Base-by-base conservation (phyloP, 2,113 vertebrate genomes). In the Axis porcinus region DNA sequence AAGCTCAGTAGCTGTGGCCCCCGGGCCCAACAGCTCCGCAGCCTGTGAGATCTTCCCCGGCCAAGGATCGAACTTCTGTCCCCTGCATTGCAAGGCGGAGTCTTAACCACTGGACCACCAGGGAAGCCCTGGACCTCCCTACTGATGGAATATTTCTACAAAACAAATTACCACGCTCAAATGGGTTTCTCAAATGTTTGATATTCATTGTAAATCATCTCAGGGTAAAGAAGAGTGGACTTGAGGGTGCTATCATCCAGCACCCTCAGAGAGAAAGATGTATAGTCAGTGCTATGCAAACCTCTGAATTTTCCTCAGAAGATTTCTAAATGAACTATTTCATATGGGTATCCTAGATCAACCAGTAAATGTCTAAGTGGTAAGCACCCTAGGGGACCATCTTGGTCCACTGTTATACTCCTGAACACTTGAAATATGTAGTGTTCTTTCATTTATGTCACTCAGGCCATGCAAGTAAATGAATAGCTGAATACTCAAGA, bases 401-500 rank as follows among this genome's bases (percentile, higher is more conserved):
- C 28, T 70, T 84, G 43, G 28, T 5, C 27, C 27, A 28, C 50
- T 52, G 27, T 85, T 89, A 52, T 79, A 50, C 58, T 94, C 87
- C 82, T 91, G 15, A 91, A 27, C 60, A 27, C 33, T 95, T 89
- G 67, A 58, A 84, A 82, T 30, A 92, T 10, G 78, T 95, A 92
- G 89, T 93, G 57, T 92, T 36, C 60, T 98, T 97, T n/a, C 30
- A 28, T 40, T 98, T 0, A 58, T 93, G 97, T 94, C 84, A 93
- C 15, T 91, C 86, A 94, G 85, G 43, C 40, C 92, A 55, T 89
- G 57, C 1, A 85, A 97, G 60, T 97, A 52, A 52, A 89, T 14
- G 45, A 98, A 97, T 50, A 95, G 47, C 43, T 84, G 33, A 86
- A 52, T 89, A 57, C 17, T 87, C 50, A 74, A 74, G 94, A 98